These are phyloP conservation scores for Oryzias curvinotus DNA, from an alignment of 2,113 vertebrate genomes.

Conservation along the genomic window DNA sequence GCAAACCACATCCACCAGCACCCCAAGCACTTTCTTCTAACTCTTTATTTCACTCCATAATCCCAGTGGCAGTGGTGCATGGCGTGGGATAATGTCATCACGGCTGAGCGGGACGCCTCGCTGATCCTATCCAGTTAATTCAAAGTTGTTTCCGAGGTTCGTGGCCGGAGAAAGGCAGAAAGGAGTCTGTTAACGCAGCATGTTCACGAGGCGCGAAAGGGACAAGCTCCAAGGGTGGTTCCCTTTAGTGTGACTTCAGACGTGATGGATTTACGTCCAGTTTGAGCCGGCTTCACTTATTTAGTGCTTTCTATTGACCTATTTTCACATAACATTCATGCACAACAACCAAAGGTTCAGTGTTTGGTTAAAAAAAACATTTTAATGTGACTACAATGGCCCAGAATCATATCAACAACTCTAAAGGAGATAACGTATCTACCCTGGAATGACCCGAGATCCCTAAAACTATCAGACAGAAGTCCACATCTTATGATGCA, in stretches of 20 bases:
- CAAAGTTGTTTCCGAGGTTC: slow-evolving; percentile 54
- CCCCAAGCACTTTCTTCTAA: slow-evolving; percentile 20
- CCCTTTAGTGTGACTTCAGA: slow-evolving; percentile 3
- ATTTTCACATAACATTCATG: no score
- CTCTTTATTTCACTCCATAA: slow-evolving; percentile 54
- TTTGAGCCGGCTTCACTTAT: no score
- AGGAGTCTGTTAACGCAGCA: slow-evolving; percentile 2
- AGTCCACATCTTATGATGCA: no score
- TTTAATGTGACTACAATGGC: no score
- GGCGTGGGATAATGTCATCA: slow-evolving; percentile 62
- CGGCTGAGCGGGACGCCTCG: slow-evolving; percentile 33
- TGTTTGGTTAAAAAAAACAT: no score
- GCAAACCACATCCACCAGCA: slow-evolving; percentile 25
- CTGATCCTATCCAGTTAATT: slow-evolving; percentile 58
- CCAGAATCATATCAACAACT: no score
- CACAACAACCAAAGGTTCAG: no score
- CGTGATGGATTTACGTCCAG: slow-evolving; percentile 2
- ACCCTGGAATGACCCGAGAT: no score
- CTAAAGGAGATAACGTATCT: no score
- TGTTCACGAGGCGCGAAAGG: slow-evolving; percentile 12
- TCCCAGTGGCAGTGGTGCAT: slow-evolving; percentile 42
- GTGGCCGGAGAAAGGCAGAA: slow-evolving; percentile 10
- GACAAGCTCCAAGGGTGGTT: not conserved
- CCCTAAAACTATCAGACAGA: no score
- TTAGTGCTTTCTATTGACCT: no score